phyloP scores from a whole-genome alignment of 2,888 invertebrate species.

The Agrypnus murinus region DNA sequence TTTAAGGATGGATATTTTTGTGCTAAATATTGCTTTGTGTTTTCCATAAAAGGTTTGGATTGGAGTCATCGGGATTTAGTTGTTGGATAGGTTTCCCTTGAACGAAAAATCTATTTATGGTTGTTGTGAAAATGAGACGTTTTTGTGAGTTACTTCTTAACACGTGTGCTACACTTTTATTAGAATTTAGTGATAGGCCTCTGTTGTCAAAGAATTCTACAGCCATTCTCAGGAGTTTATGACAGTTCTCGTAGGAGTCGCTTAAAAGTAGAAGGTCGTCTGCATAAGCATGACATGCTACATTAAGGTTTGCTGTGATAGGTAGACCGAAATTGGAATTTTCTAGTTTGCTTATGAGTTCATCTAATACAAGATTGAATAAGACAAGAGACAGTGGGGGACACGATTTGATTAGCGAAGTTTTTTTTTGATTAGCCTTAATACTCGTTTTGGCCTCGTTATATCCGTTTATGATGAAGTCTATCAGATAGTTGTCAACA shows the following conservation, averaged over 20 bases:
- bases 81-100: conserved; percentile 32
- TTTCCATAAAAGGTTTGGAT: no score
- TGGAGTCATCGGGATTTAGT: conserved; percentile 27
- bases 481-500: conserved; percentile 59
- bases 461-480: conserved; percentile 61
- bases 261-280: conserved; percentile 66
- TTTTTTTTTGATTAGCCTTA: conserved; percentile 32
- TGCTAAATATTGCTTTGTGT: no score
- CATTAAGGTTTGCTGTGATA: conserved; percentile 18
- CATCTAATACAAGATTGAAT: conserved; percentile 60
- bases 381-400: conserved; percentile 65
- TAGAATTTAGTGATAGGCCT: conserved; percentile 56
- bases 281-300: conserved; percentile 64
- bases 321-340: not conserved
- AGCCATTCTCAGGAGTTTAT: conserved; percentile 51
- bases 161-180: conserved; percentile 38
- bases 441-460: conserved; percentile 56
- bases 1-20: no score
- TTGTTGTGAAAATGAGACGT: conserved; percentile 36
- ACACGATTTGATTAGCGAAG: conserved; percentile 65
- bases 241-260: conserved; percentile 60
- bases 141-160: conserved; percentile 36
- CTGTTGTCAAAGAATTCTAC: conserved; percentile 46
- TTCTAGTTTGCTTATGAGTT: conserved; percentile 47
- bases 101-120: conserved; percentile 35